These are phyloP conservation scores for Lepus timidus DNA, from an alignment of 2,113 vertebrate species.

Conservation along the genomic window DNA sequence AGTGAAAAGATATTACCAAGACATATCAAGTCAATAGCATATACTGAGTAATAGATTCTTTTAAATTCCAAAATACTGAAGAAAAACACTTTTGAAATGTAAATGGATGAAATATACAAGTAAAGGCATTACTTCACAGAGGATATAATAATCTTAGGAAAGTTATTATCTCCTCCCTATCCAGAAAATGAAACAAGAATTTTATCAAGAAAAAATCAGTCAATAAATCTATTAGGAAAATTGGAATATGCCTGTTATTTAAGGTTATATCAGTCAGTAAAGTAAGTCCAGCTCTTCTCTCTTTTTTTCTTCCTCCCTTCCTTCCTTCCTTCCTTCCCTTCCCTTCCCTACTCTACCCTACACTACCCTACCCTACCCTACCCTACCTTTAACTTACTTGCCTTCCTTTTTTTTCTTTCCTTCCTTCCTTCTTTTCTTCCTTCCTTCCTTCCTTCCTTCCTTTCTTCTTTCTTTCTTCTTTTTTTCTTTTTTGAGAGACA, in stretches of 20 bases:
- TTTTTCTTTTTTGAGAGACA: too few species aligned
- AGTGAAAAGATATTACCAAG: background rate
- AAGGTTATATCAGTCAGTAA: background rate
- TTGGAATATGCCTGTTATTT: background rate
- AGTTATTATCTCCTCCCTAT: background rate
- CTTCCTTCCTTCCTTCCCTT: too few species aligned
- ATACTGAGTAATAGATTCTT: background rate
- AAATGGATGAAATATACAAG: slow-evolving; percentile 31
- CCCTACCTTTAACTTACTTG: too few species aligned
- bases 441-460: too few species aligned
- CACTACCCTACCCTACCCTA: too few species aligned
- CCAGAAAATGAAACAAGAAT: background rate
- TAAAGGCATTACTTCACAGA: background rate
- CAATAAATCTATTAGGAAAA: slow-evolving; percentile 17
- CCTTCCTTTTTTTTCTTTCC: too few species aligned
- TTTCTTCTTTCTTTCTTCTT: too few species aligned
- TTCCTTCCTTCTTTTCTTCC: too few species aligned
- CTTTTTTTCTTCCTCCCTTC: too few species aligned
- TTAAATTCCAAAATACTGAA: slow-evolving; percentile 33
- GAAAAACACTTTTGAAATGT: slow-evolving; percentile 47
- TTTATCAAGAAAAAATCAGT: background rate
- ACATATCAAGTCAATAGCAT: background rate
- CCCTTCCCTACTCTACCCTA: too few species aligned
- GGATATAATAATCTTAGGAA: slow-evolving; percentile 33
- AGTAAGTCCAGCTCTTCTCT: background rate